Conservation (phyloP, 2,797 vertebrate species). For the Aeoliscus strigatus region DNA sequence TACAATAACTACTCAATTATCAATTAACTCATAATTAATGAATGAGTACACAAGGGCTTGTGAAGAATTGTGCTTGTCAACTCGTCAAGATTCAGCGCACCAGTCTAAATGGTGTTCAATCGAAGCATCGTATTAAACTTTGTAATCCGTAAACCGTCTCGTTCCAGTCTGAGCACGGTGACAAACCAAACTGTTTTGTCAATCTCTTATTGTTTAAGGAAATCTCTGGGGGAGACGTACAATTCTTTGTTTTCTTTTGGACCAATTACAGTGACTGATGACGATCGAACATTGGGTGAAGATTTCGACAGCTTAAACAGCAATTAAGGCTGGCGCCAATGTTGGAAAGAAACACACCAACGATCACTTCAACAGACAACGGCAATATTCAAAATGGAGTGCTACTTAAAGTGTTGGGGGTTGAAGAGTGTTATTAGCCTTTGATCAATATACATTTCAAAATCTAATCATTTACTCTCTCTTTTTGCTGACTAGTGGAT, state of each 20-base stretch:
- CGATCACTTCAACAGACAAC: slow-evolving; percentile 4
- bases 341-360: slow-evolving; percentile 15
- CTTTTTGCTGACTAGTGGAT: slow-evolving; percentile 18
- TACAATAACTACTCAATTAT: slow-evolving; percentile 12
- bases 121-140: slow-evolving; percentile 18
- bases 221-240: slow-evolving; percentile 33
- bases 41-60: not conserved
- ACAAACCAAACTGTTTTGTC: slow-evolving; percentile 24
- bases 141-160: slow-evolving; percentile 10
- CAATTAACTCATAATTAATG: too few relatives aligned
- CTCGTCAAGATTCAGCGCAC: slow-evolving; percentile 9
- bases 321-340: slow-evolving; percentile 39
- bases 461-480: slow-evolving; percentile 28
- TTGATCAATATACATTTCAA: slow-evolving; percentile 29
- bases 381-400: slow-evolving; percentile 34
- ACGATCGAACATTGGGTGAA: slow-evolving; percentile 25
- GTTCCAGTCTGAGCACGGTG: slow-evolving; percentile 12
- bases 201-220: slow-evolving; percentile 20
- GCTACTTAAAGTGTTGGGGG: slow-evolving; percentile 7
- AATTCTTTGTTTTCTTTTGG: slow-evolving; percentile 52
- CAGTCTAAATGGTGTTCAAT: slow-evolving; percentile 6
- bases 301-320: slow-evolving; percentile 48
- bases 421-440: slow-evolving; percentile 33
- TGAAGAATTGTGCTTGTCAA: not conserved
- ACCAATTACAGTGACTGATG: slow-evolving; percentile 52